Evolutionary conservation across 2,113 vertebrate genomes (phyloP).

Genomic region (Boleophthalmus pectinirostris): DNA sequence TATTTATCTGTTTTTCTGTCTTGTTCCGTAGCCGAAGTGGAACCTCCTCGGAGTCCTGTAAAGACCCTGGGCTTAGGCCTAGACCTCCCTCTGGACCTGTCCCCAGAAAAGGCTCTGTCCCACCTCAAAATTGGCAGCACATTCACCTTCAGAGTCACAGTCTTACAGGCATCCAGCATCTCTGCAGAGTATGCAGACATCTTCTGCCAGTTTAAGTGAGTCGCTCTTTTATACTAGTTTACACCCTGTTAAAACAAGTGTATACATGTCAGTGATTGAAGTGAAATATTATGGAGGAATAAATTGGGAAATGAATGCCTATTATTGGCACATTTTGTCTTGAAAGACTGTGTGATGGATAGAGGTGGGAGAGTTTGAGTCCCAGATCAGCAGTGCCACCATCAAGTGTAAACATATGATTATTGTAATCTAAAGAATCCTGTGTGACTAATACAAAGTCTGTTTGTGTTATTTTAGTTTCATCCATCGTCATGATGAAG

Average conservation of each 20-base stretch:
- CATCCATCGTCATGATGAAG: conserved; percentile 96
- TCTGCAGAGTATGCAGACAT: conserved; percentile 97
- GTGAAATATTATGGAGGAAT: not conserved
- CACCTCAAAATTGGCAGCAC: conserved; percentile 90
- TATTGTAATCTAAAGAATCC: not conserved
- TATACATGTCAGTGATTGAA: not conserved
- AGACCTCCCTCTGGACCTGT: conserved; percentile 80
- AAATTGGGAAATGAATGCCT: not conserved
- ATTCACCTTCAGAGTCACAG: conserved; percentile 97
- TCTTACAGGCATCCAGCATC: conserved; percentile 97
- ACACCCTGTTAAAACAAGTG: not conserved
- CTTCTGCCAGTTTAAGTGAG: conserved; percentile 99
- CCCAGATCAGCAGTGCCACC: not conserved
- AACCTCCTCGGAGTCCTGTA: conserved; percentile 68
- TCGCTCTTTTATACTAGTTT: not conserved
- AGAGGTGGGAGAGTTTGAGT: too few relatives aligned
- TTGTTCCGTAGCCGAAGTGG: conserved; percentile 65
- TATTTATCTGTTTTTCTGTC: not conserved
- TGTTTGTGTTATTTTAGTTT: conserved; percentile 76
- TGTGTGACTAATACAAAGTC: not conserved
- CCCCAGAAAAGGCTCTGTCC: conserved; percentile 79
- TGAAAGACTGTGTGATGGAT: not conserved
- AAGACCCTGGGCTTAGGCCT: conserved; percentile 61
- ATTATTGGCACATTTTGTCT: not conserved
- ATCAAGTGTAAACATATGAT: not conserved